Base-by-base conservation (phyloP, 2,113 vertebrate genomes). In the Ivindomyrus marchei region DNA sequence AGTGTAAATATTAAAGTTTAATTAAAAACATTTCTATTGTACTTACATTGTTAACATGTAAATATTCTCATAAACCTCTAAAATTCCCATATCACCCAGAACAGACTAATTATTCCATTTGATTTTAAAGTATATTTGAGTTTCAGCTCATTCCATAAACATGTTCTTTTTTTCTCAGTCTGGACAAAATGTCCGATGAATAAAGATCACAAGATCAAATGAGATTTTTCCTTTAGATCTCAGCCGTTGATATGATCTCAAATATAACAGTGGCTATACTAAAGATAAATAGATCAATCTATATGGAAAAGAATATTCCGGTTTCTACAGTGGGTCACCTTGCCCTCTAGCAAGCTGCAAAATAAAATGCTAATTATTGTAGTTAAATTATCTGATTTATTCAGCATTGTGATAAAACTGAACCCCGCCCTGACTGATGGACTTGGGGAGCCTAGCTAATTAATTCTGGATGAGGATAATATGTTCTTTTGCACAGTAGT, bases 401-500 rank as follows among this genome's bases (percentile, higher is more conserved):
- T 46, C 42, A 42, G 8, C 88, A 90, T 62, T 83, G 80, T 88
- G 47, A 89, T 85, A 85, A 50, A 90, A 85, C 85, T 77, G 46
- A 66, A 62, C 84, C 45, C 52, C 17, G 42, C 46, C 84, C 87
- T 47, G 58, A 89, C 24, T 90, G 87, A 13, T 49, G 88, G 9
- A 21, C 50, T 85, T 49, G 24, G 88, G 42, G 19, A 89, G 45
- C 1, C 53, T 39, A 49, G 77, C 70, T 91, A 91, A 91, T 91
- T 89, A 91, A 89, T 89, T 91, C 17, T 74, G 31, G 56, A 80
- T 90, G 50, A 62, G 77, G 53, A 31, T 62, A 62, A 85, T 36
- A 49, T 53, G 47, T 90, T 88, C 19, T 83, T 83, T 45, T 83
- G 36, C 77, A 17, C 77, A 45, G 77, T 36, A 83, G 36, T 45